Base-by-base conservation (phyloP, 2,888 invertebrate species). In the Aphodius granarius region DNA sequence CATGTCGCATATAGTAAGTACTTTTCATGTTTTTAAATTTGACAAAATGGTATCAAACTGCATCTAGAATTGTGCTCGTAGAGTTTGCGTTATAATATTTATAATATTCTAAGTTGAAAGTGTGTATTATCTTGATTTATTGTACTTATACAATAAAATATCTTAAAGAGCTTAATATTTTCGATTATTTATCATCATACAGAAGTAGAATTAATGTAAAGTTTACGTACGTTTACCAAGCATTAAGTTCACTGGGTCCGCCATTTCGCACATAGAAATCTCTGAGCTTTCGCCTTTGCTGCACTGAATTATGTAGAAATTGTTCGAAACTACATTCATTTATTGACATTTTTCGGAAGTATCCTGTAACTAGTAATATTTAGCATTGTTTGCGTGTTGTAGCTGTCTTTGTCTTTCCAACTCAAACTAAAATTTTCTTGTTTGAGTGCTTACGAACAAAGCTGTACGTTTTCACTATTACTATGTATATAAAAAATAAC, bases 1-100 rank as follows among this genome's bases (percentile, higher is more conserved):
- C 88, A 93, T 92, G 89, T 90, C 92, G 89, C 89, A 91, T 90
- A 92, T 92, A 91, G 93, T 93, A 90, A 93, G 93, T 93, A 91
- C 2, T 13, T 43, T 43, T 43, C 13, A 9, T 43, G 43, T 1
- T 3, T 13, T n/a, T n/a, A n/a, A n/a, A n/a, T n/a, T n/a, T n/a
- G n/a, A n/a, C n/a, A n/a, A n/a, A n/a, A n/a, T n/a, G n/a, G n/a
- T n/a, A n/a, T n/a, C n/a, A n/a, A n/a, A n/a, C n/a, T n/a, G n/a
- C n/a, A n/a, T n/a, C n/a, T n/a, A n/a, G n/a, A n/a, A n/a, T n/a
- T n/a, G n/a, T n/a, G n/a, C n/a, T n/a, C n/a, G n/a, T n/a, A n/a
- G n/a, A n/a, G n/a, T n/a, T n/a, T n/a, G n/a, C n/a, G n/a, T n/a
- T n/a, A n/a, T n/a, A n/a, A n/a, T n/a, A n/a, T n/a, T n/a, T n/a